A percentile compares a stretch with the other conserved stretches of the same genome.
These are phyloP conservation scores for Eurois occulta DNA, from an alignment of 2,888 invertebrate species.

Conservation along the genomic window DNA sequence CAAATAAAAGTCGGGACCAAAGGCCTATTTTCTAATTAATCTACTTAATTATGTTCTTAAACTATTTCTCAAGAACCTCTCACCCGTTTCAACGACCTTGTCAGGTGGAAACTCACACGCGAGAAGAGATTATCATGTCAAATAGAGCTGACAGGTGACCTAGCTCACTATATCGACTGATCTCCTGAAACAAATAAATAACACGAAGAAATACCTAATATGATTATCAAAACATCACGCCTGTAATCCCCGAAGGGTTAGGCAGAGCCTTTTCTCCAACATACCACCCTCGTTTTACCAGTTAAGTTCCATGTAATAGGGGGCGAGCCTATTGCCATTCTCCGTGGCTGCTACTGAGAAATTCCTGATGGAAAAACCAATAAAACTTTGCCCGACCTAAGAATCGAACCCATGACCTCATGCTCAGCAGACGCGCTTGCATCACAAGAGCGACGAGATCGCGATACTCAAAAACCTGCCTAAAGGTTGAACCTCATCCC, in stretches of 20 bases:
- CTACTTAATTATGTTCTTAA: background rate
- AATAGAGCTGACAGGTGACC: slow-evolving; percentile 24
- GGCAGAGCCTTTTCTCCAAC: too few relatives aligned
- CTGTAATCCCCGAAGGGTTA: background rate
- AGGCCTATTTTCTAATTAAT: slow-evolving; percentile 6
- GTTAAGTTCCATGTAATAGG: background rate
- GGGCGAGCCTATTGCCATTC: background rate
- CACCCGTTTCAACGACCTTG: slow-evolving; percentile 13
- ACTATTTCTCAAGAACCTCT: background rate
- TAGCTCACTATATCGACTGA: background rate
- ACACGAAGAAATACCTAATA: background rate
- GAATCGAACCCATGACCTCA: background rate
- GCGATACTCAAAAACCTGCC: background rate
- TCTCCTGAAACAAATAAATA: background rate
- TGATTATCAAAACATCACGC: background rate
- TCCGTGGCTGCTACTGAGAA: background rate
- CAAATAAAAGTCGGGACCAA: background rate
- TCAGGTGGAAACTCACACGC: slow-evolving; percentile 11
- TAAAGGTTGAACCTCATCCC: background rate
- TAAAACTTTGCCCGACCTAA: background rate
- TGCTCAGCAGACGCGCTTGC: background rate
- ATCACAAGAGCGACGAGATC: background rate
- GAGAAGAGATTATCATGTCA: slow-evolving; percentile 44
- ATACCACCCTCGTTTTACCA: too few relatives aligned
- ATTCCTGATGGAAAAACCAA: background rate